Base-by-base conservation (phyloP, 2,797 vertebrate genomes). In the Prunella strophiata region DNA sequence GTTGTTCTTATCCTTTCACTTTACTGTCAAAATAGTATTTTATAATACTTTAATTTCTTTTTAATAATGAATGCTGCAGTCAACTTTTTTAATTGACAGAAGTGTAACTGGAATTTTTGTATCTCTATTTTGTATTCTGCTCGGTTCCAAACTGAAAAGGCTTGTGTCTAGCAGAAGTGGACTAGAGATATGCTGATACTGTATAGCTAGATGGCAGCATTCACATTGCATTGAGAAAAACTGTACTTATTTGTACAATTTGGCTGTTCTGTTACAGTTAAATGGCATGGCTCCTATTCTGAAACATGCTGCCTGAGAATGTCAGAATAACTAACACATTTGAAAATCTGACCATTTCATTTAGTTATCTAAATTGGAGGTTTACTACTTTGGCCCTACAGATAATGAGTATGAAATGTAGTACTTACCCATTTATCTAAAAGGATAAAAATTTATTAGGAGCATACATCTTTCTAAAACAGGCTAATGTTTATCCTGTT, bases 131-230 rank as follows among this genome's bases (percentile, higher is more conserved):
- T 63, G 16, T 63, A 1, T 54, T 77, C 43, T 63, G 19, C 34
- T 63, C 10, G 73, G 2, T 84, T 91, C 7, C 48, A 76, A 73
- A 76, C 36, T 36, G 52, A 45, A 80, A n/a, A 79, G 5, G 3
- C 9, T 71, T 67, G 3, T 61, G 18, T 74, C 51, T 57, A 16
- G 55, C 43, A 81, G 52, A 82, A n/a, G 11, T 7, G 36, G 52
- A 66, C 61, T 71, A 40, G 72, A 70, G 61, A 26, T 52, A 47
- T 63, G 23, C 62, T 88, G 57, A 38, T 43, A 8, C 7, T 85
- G 5, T 47, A 27, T 25, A 88, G 91, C 84, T 94, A 94, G 96
- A 95, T 88, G 91, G 88, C 91, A 91, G 84, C 59, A 70, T 97
- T 91, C 81, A 36, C 93, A 95, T 82, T 90, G 75, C 62, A 91